Conservation (phyloP, 2,888 invertebrate species). For the Mesorhabditis belari region DNA sequence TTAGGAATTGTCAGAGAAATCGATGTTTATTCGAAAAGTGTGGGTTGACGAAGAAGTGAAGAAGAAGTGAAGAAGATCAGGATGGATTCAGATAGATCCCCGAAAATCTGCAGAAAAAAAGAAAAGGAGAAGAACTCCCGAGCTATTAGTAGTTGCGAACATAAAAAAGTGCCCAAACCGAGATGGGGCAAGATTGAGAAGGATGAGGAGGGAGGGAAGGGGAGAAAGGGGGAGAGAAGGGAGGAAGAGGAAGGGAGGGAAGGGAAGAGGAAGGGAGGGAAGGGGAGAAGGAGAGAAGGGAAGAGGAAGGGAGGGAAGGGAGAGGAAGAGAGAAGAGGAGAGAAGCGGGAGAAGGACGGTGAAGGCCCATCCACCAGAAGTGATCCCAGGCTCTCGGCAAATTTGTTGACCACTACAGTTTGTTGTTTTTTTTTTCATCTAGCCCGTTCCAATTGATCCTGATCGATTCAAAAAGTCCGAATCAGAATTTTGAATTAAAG, state of each 20-base stretch:
- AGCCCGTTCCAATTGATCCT: no score
- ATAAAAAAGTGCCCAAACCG: slow-evolving; percentile 12
- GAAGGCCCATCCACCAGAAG: no score
- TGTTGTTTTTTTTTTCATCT: no score
- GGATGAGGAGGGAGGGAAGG: slow-evolving; percentile 9
- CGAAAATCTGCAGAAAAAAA: slow-evolving; percentile 4
- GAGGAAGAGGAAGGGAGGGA: slow-evolving; percentile 2
- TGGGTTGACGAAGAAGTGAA: neutral
- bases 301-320: no score
- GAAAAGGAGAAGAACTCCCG: no score
- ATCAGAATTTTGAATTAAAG: no score
- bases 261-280: slow-evolving; percentile 2
- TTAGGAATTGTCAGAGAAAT: neutral
- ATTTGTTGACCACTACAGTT: no score
- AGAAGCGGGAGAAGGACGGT: neutral
- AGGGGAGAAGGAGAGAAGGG: slow-evolving; percentile 1
- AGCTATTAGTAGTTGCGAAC: slow-evolving; percentile 15
- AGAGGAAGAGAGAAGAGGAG: neutral
- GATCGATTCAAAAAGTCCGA: no score
- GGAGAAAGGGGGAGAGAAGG: slow-evolving; percentile 6
- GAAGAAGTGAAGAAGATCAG: neutral
- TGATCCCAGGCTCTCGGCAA: no score
- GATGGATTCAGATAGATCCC: slow-evolving; percentile 9
- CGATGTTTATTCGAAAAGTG: neutral
- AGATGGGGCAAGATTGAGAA: slow-evolving; percentile 8